Conservation (phyloP, 1,140 invertebrate genomes). For the Drosophila melanica region DNA sequence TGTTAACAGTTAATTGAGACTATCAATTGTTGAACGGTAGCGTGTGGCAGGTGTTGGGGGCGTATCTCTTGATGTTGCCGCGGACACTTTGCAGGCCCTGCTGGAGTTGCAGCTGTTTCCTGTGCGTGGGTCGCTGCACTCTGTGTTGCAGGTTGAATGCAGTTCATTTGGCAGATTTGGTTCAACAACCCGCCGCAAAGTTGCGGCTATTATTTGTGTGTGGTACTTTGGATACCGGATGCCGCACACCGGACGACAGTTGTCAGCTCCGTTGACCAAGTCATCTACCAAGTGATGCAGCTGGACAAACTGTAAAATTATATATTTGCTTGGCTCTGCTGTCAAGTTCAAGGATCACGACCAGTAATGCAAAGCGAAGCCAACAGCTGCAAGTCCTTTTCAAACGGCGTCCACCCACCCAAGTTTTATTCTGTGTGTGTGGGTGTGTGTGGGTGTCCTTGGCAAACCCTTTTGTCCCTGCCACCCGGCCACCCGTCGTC, state of each 20-base stretch:
- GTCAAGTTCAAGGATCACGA: slow-evolving; percentile 61
- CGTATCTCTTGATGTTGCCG: neutral
- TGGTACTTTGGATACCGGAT: slow-evolving; percentile 9
- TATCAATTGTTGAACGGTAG: too few species aligned
- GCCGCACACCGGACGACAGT: slow-evolving; percentile 3
- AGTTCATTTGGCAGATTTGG: slow-evolving; percentile 67
- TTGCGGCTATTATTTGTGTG: slow-evolving; percentile 9
- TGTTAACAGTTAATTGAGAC: too few species aligned
- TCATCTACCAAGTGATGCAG: slow-evolving; percentile 10
- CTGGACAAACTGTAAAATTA: neutral
- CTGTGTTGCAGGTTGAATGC: slow-evolving; percentile 40
- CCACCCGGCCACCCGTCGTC: neutral
- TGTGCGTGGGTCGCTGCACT: slow-evolving; percentile 69
- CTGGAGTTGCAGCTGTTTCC: slow-evolving; percentile 38
- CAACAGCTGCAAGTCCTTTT: slow-evolving; percentile 43
- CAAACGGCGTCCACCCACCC: neutral
- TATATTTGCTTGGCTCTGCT: slow-evolving; percentile 9
- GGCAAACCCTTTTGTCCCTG: slow-evolving; percentile 3
- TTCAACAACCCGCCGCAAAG: slow-evolving; percentile 62
- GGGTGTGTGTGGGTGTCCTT: slow-evolving; percentile 35
- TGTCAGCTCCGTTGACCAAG: slow-evolving; percentile 16
- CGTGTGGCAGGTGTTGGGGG: too few species aligned
- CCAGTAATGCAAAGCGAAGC: slow-evolving; percentile 8
- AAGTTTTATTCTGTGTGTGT: slow-evolving; percentile 10
- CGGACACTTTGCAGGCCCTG: slow-evolving; percentile 10